Base-by-base conservation (phyloP, 1,140 invertebrate species). In the Pseudachorutes palmiensis region DNA sequence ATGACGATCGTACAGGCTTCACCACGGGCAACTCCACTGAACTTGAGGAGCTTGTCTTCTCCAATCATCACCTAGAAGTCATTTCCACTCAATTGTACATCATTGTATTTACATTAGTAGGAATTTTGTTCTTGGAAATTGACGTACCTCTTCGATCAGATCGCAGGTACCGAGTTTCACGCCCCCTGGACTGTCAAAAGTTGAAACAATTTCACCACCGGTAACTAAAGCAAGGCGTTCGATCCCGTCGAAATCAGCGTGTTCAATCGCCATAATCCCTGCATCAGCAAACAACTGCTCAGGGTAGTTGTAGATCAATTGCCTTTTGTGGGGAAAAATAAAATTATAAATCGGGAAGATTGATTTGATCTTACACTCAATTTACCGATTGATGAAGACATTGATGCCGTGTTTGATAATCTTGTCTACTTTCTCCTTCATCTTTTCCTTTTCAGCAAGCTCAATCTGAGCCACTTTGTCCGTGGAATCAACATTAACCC, bases 251-350 rank as follows among this genome's bases (percentile, higher is more conserved):
- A 99, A 99, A 79, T 99, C 97, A 12, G 97, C 97, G 81, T 99
- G 97, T 78, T 99, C 97, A 77, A 99, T 99, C 0, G 97, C 95
- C 97, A 99, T 99, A 0, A 99, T 85, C 66, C 91, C 90, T 69
- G 92, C 90, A 84, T 99, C 97, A 62, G 97, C 93, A 80, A 99
- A 99, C 63, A 99, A 80, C 81, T 99, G 97, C 79, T 99, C 97
- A 1, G 97, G 97, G 78, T 99, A 99, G 79, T 99, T 99, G 81
- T 99, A 99, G 77, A 99, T 99, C 58, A 99, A 80, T 81, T 99
- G 97, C 74, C 93, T 88, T n/a, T n/a, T n/a, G 77, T 12, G 78
- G 77, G 65, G 70, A 57, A 19, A 41, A 67, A 66, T 36, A n/a
- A 55, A 48, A 65, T 30, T n/a, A 41, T 41, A 19, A 41, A 19